A percentile compares a stretch with the other conserved stretches of the same genome.
Conservation (phyloP, 1,140 invertebrate genomes). For the Ladona fulva region DNA sequence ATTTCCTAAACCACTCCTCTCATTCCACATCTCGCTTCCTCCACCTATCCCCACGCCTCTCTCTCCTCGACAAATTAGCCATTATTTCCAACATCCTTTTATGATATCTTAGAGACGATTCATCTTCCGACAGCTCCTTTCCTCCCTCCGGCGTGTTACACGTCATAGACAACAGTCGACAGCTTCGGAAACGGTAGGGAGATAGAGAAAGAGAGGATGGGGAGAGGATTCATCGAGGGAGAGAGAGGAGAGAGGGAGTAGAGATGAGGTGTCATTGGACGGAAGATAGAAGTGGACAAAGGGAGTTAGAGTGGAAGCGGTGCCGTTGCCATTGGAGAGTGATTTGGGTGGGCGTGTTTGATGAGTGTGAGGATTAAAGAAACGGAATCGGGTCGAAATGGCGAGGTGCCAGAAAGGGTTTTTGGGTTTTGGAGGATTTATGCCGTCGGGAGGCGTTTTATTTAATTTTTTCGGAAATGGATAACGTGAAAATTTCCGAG, state of each 20-base stretch:
- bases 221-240: background rate
- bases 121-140: background rate
- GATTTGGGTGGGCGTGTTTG: too few species aligned
- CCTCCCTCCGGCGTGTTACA: background rate
- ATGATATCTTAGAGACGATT: slow-evolving; percentile 10
- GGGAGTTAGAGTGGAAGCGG: background rate
- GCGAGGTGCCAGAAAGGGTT: too few species aligned
- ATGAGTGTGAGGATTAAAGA: too few species aligned
- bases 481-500: too few species aligned
- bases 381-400: too few species aligned
- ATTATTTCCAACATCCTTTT: slow-evolving; percentile 2
- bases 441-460: too few species aligned
- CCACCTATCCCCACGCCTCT: background rate
- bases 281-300: background rate
- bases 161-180: background rate
- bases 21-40: background rate
- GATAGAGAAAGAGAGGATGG: background rate
- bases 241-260: background rate
- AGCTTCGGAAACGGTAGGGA: background rate
- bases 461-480: too few species aligned
- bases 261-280: background rate
- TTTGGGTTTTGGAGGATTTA: too few species aligned
- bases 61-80: background rate
- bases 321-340: background rate
- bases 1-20: background rate